Base-by-base conservation (phyloP, 2,113 vertebrate species). In the Syngnathus scovelli region DNA sequence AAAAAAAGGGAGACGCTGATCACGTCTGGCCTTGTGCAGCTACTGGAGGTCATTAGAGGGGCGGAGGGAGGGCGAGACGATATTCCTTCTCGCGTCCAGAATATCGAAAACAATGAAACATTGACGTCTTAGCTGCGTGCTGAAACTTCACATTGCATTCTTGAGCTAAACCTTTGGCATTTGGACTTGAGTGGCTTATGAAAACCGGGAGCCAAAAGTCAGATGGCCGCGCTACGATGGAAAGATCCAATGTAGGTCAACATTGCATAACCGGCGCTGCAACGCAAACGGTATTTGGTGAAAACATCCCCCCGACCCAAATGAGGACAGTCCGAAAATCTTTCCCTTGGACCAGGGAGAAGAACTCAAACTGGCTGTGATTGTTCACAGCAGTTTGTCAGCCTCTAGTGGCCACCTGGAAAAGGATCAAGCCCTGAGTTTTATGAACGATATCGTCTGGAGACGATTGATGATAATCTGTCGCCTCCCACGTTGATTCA, bases 331-430 rank as follows among this genome's bases (percentile, higher is more conserved):
- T 33, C 27, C 27, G 27, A 33, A 33, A 33, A 33, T 33, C 27
- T 33, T 33, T 3, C 27, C 27, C 27, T 33, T 33, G 3, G 27
- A 33, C 27, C 27, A 33, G 27, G 27, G 27, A 33, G 27, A 33
- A 33, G 27, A 33, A 33, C 27, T 60, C 67, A 41, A 43, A 33
- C 49, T 64, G 49, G 43, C 59, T 41, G 59, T 61, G 38, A 51
- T 69, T 49, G 72, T 64, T 72, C 72, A 78, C 73, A 80, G 83
- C 69, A 71, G 78, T 90, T 84, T 90, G 88, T 88, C 88, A 81
- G 75, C 88, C 87, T 90, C 88, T 90, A 87, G 88, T 90, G 88
- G 88, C 72, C 69, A 81, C 71, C 75, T 76, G 70, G n/a, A 44
- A n/a, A 51, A 41, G 21, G 19, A 43, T 43, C 59, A 54, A 9